Evolutionary conservation across 2,113 vertebrate species (phyloP).

Genomic region (Barnardius zonarius): DNA sequence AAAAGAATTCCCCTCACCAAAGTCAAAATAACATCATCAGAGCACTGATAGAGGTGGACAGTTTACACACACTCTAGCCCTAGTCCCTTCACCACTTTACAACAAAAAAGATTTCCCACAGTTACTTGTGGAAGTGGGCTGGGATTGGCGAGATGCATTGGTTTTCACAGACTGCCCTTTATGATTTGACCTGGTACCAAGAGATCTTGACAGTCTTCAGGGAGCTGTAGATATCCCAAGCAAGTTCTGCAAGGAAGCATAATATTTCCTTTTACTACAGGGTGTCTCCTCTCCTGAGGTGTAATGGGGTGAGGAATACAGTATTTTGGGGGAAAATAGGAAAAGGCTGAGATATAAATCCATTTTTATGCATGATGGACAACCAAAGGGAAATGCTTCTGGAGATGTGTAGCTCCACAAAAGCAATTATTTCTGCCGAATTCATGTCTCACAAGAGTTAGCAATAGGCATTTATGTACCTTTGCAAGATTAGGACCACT

Average conservation of each 20-base stretch:
- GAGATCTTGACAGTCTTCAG: not conserved
- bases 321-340: not conserved
- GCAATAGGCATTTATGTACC: not conserved
- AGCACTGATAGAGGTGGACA: accelerated
- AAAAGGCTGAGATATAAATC: not conserved
- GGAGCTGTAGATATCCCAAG: not conserved
- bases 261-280: not conserved
- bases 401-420: not conserved
- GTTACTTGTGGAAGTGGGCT: not conserved
- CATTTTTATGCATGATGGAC: not conserved
- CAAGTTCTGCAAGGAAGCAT: not conserved
- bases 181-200: not conserved
- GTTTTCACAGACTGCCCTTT: not conserved
- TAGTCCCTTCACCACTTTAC: not conserved
- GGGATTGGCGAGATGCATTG: not conserved
- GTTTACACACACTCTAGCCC: accelerated
- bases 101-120: not conserved
- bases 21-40: not conserved
- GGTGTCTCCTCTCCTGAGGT: not conserved
- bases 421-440: not conserved
- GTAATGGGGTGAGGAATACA: not conserved
- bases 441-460: not conserved
- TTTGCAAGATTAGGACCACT: not conserved
- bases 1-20: not conserved
- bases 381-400: not conserved